phyloP scores from a whole-genome alignment of 2,888 invertebrate genomes.

The Ennomos erosarius region DNA sequence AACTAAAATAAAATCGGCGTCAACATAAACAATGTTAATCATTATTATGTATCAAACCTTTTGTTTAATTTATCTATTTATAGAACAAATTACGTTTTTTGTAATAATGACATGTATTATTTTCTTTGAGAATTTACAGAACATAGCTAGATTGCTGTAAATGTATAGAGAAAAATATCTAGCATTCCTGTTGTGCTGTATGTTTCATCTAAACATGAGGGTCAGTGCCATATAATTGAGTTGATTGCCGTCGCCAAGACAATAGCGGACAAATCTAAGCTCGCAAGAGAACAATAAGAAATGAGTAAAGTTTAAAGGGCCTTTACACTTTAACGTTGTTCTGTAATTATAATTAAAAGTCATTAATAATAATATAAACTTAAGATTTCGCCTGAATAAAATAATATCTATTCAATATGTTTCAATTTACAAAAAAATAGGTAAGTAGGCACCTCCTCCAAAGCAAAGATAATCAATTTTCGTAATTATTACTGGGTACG shows the following conservation, averaged over 20 bases:
- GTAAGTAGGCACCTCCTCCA: too few relatives aligned
- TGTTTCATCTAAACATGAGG: not conserved
- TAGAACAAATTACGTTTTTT: too few relatives aligned
- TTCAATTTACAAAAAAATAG: not conserved
- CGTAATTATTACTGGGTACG: too few relatives aligned
- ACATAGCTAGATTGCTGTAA: too few relatives aligned
- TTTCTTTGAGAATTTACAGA: too few relatives aligned
- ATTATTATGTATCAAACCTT: too few relatives aligned
- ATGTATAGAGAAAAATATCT: not conserved
- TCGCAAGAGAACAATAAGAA: conserved; percentile 21
- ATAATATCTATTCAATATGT: not conserved
- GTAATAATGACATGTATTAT: too few relatives aligned
- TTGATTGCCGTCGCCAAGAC: conserved; percentile 4
- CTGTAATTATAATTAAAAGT: conserved; percentile 41
- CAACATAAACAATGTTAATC: too few relatives aligned
- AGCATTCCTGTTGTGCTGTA: not conserved
- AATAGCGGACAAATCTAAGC: conserved; percentile 19
- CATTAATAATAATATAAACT: conserved; percentile 38
- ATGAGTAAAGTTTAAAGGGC: conserved; percentile 17
- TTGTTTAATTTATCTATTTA: too few relatives aligned
- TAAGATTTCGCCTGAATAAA: not conserved
- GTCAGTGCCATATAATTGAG: conserved; percentile 3
- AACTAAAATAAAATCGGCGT: too few relatives aligned
- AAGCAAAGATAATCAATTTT: not conserved
- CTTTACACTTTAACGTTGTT: conserved; percentile 23